Evolutionary conservation across 2,113 vertebrate genomes (phyloP).

Genomic region (Leptosomus discolor): DNA sequence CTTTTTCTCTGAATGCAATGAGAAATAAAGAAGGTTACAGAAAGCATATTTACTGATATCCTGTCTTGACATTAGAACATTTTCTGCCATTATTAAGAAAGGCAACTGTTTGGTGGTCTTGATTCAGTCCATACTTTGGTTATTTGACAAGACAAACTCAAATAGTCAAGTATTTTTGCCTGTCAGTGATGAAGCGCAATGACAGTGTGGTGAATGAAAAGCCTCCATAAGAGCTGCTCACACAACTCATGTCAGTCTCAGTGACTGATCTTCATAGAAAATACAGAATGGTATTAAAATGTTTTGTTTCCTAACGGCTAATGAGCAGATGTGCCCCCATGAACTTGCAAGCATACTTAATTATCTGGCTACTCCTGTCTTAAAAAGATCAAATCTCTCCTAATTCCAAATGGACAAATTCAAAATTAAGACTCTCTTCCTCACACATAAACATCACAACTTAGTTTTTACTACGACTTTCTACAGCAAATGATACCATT

Average conservation of each 20-base stretch:
- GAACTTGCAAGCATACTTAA: not conserved
- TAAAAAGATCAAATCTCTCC: not conserved
- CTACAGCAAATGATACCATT: not conserved
- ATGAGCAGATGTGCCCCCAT: not conserved
- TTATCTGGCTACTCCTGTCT: not conserved
- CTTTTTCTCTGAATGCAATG: not conserved
- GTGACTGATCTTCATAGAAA: not conserved
- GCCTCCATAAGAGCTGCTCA: not conserved
- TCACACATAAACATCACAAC: accelerated
- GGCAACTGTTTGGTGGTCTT: not conserved
- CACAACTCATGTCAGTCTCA: not conserved
- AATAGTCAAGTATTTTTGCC: not conserved
- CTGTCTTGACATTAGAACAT: not conserved
- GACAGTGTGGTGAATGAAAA: not conserved
- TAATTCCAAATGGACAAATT: not conserved
- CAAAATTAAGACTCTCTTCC: not conserved
- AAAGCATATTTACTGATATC: not conserved
- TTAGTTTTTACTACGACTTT: not conserved
- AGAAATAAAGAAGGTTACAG: not conserved
- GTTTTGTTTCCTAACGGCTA: not conserved
- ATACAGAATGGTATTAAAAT: not conserved
- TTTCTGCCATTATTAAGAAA: not conserved
- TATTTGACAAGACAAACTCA: not conserved
- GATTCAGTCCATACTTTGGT: not conserved
- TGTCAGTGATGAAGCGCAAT: not conserved